Evolutionary conservation across 2,797 vertebrate species (phyloP), one percentile per base, ranked within the genome.

Genomic region (Paratrypauchen microcephalus): DNA sequence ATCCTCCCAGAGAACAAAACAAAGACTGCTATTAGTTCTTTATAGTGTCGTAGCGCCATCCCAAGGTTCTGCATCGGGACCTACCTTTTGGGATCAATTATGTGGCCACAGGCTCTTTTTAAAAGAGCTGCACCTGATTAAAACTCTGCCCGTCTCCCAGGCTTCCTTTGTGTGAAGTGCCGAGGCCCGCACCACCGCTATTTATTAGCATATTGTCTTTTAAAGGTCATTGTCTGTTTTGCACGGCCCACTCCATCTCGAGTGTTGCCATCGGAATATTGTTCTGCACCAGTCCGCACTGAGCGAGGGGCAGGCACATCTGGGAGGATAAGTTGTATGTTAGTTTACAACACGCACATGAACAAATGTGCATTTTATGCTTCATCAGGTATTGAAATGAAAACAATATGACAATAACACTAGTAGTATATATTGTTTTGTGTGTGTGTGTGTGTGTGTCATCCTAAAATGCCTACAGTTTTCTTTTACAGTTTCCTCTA

Each of bases 11-110:
- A 84, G 83, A 83, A 84, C 78, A 84, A 89, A 89, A 91, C 87
- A 91, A 89, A 92, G 88, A 86, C 80, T 30, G 75, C 82, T 81
- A 87, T 89, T 89, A 84, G 83, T 89, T 89, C 90, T 92, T 92
- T 87, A 45, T 45, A 45, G 85, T 86, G 86, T 84, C 74, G 65
- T 72, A 87, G 74, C 72, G 68, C 74, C 78, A 86, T 89, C 90
- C 91, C 88, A 77, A 87, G 88, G 89, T 87, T 88, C 86, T 87
- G 89, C 41, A 65, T 45, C 69, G 89, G 85, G 86, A 90, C 87
- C 86, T 92, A 91, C 88, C 93, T 93, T 93, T 93, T 91, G 93
- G 93, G 93, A 93, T 93, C 90, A 92, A 92, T 93, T 94, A 92
- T 88, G 89, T 91, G 92, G 89, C 92, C 88, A 85, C 73, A 54